These are phyloP conservation scores for Apomyelois bistriatella DNA, from an alignment of 2,888 invertebrate species.

Conservation along the genomic window DNA sequence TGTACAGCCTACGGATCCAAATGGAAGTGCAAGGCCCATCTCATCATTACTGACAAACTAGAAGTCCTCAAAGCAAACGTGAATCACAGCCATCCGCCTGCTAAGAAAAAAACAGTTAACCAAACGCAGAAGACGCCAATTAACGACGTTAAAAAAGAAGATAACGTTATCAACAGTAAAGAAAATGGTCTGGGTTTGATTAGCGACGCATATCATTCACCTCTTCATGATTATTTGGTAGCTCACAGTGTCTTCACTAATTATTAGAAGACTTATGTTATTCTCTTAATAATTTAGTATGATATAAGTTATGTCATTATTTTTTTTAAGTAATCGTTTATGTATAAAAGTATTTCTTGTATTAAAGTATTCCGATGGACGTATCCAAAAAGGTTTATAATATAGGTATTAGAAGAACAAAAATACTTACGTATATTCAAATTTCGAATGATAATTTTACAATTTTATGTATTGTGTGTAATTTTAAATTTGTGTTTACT, in stretches of 20 bases:
- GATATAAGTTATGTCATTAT: too few species aligned
- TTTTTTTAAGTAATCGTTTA: too few species aligned
- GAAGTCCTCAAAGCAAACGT: constrained; percentile 62
- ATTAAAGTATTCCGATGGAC: too few species aligned
- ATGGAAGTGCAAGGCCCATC: constrained; percentile 64
- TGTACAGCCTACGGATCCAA: constrained; percentile 66
- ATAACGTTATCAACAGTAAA: neutral
- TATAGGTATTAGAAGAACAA: too few species aligned
- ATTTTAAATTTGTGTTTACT: too few species aligned
- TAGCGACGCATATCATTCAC: constrained; percentile 22
- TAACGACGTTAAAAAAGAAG: neutral
- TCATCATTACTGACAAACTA: constrained; percentile 62
- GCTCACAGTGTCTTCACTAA: constrained; percentile 60
- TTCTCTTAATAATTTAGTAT: too few species aligned
- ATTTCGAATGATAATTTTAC: too few species aligned
- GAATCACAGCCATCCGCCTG: constrained; percentile 55
- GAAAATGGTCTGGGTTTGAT: constrained; percentile 9
- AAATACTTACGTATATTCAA: too few species aligned
- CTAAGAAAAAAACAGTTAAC: constrained; percentile 33
- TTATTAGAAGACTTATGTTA: too few species aligned
- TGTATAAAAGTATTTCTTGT: too few species aligned
- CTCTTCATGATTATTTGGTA: constrained; percentile 57
- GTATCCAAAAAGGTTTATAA: too few species aligned
- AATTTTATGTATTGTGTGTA: too few species aligned
- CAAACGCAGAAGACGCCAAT: constrained; percentile 17